Evolutionary conservation across 2,888 invertebrate genomes (phyloP).

Genomic region (Tipula vernalis): DNA sequence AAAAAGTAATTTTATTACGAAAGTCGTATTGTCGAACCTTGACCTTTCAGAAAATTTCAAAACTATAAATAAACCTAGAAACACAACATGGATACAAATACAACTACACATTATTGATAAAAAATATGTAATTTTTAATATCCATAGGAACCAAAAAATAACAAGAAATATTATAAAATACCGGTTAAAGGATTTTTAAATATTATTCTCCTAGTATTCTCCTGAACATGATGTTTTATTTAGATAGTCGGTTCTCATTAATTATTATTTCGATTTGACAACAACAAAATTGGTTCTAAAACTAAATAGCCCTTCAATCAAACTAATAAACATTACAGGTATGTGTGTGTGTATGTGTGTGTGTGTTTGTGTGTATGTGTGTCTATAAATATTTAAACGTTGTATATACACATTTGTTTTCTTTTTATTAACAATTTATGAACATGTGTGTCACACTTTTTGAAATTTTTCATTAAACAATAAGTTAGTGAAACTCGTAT

Average conservation of each 20-base stretch:
- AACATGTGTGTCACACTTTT: no score
- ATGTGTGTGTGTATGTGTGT: background rate
- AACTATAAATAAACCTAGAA: background rate
- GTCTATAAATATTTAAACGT: background rate
- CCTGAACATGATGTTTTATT: background rate
- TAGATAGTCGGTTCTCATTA: background rate
- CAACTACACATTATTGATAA: background rate
- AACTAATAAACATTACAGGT: background rate
- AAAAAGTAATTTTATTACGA: background rate
- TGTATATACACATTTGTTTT: background rate
- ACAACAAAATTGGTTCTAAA: background rate
- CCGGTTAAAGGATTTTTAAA: background rate
- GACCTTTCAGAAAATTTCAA: background rate
- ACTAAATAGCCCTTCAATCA: background rate
- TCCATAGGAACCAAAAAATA: background rate
- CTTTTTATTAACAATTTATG: no score
- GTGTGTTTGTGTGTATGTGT: background rate
- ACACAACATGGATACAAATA: background rate
- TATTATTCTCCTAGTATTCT: background rate
- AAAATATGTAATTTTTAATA: background rate
- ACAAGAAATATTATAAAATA: background rate
- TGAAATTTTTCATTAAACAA: no score
- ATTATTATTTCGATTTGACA: background rate
- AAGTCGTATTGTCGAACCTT: background rate
- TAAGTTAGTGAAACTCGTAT: no score